phyloP scores from a whole-genome alignment of 2,797 vertebrate species.

The Helostoma temminkii region DNA sequence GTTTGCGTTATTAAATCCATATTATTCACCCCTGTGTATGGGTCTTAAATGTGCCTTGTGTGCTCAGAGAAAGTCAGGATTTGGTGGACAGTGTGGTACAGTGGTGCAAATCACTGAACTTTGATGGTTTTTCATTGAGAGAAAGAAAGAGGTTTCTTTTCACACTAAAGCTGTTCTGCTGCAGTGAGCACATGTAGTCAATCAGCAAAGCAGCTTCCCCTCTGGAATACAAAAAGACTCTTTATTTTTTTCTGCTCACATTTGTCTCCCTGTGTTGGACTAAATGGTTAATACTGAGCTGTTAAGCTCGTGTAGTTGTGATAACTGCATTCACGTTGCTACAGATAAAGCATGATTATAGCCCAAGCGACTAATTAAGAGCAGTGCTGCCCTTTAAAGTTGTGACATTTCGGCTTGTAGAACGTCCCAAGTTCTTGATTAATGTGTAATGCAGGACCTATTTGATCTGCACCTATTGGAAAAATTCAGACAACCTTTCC shows the following conservation, averaged over 20 bases:
- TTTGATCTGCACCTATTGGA: conserved; percentile 11
- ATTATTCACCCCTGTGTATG: too few relatives aligned
- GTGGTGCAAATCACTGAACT: conserved; percentile 24
- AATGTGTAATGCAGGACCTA: conserved; percentile 21
- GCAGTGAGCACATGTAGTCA: conserved; percentile 53
- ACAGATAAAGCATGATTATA: conserved; percentile 44
- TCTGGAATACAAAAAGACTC: conserved; percentile 51
- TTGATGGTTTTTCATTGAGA: conserved; percentile 22
- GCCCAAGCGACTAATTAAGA: conserved; percentile 44
- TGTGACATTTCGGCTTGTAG: conserved; percentile 18
- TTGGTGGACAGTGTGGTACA: conserved; percentile 3
- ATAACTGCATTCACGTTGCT: conserved; percentile 38
- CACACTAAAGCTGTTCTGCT: conserved; percentile 40
- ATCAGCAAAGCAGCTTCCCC: conserved; percentile 41
- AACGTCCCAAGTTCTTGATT: conserved; percentile 42
- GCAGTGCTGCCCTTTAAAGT: conserved; percentile 25
- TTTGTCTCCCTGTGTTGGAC: conserved; percentile 39
- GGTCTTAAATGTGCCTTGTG: too few relatives aligned
- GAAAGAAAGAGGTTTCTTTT: conserved; percentile 36
- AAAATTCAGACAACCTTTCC: background rate
- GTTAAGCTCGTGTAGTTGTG: conserved; percentile 20
- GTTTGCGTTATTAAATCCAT: too few relatives aligned
- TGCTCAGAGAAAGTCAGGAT: too few relatives aligned
- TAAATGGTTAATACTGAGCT: conserved; percentile 22
- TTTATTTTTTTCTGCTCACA: conserved; percentile 21